Base-by-base conservation (phyloP, 2,113 vertebrate species). In the Solea senegalensis region DNA sequence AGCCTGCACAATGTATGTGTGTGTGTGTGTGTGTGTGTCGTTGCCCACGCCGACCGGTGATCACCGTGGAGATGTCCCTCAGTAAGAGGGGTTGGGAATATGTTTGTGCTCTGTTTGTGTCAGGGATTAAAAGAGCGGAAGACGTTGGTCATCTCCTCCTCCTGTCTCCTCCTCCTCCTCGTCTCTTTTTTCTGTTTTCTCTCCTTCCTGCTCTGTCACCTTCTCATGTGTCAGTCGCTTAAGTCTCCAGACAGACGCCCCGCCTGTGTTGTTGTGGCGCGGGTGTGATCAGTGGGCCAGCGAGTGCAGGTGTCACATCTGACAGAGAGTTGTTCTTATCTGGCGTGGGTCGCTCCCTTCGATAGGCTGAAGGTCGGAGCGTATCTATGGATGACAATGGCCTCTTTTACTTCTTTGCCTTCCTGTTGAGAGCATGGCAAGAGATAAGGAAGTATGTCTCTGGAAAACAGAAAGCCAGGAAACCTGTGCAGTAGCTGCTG, bases 251-350 rank as follows among this genome's bases (percentile, higher is more conserved):
- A 72, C 51, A 41, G 66, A 50, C 65, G 44, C 7, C 21, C 60
- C n/a, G 56, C 55, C 61, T 46, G n/a, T 72, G 65, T 46, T 69
- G 79, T 68, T 77, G 64, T 70, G 34, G 27, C 4, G 52, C 27
- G 1, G 43, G 58, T 78, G 26, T 26, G 68, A 68, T 69, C 74
- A 66, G 67, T 51, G 44, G 59, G 79, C 68, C 79, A 52, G 66
- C 39, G 50, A 94, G 94, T 95, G 92, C 93, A 93, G 82, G 87
- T 89, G 87, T 86, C 82, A 74, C 40, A 54, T 72, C 55, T 79
- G 78, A 80, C 79, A 73, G 76, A 78, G 71, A 80, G 61, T 72
- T 62, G 69, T 86, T 58, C 81, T 72, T 89, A 84, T 90, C 76
- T 75, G 65, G 58, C 3, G 55, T 45, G 65, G 62, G 78, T 76